Evolutionary conservation across 2,888 invertebrate species (phyloP).

Genomic region (Agrochola lychnidis): DNA sequence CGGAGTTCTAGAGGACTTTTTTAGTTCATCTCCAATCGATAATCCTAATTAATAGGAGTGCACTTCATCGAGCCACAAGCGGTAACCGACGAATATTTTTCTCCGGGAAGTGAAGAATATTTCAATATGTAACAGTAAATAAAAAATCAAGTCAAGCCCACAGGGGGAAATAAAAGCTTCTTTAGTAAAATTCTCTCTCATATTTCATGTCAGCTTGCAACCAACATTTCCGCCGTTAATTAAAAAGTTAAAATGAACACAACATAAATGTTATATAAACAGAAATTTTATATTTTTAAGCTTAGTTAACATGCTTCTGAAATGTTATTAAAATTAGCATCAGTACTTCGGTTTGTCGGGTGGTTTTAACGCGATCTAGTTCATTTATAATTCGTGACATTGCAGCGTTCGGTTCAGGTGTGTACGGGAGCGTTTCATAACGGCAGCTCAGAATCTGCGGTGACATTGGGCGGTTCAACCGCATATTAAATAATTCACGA

Average conservation of each 20-base stretch:
- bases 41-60: background rate
- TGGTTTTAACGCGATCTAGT: conserved; percentile 1
- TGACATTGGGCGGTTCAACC: conserved; percentile 45
- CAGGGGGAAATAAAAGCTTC: background rate
- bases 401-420: conserved; percentile 10
- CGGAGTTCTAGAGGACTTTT: background rate
- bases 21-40: background rate
- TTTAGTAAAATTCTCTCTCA: background rate
- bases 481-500: conserved; percentile 59
- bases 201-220: background rate
- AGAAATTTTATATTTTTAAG: background rate
- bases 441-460: conserved; percentile 25
- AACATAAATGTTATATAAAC: conserved; percentile 4
- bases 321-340: background rate
- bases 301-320: background rate
- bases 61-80: background rate
- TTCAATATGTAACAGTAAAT: background rate
- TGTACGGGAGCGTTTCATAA: conserved; percentile 34
- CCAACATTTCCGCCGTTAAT: conserved; percentile 9
- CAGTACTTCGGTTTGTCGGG: background rate
- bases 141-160: background rate
- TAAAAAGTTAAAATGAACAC: conserved; percentile 6
- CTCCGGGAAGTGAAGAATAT: background rate
- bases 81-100: background rate
- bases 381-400: conserved; percentile 25